Base-by-base conservation (phyloP, 2,797 vertebrate species). In the Acanthornis magna region DNA sequence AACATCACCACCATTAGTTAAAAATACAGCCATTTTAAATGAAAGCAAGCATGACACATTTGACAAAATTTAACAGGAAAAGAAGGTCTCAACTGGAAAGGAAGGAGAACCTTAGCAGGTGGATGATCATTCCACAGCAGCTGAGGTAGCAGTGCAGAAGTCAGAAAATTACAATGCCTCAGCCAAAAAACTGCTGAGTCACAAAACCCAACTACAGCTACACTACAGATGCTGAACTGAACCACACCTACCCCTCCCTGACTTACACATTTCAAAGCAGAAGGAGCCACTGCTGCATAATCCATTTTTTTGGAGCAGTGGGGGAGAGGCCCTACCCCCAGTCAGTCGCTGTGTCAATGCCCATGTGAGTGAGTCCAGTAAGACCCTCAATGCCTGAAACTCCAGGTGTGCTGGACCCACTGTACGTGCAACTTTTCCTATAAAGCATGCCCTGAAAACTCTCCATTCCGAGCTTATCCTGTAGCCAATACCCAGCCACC, bases 351-450 rank as follows among this genome's bases (percentile, higher is more conserved):
- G 45, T 27, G 48, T 32, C 57, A 83, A 8, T 9, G 51, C 2
- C 29, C 3, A 2, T 14, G 42, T 0, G 2, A 6, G 21, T 15
- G 40, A 27, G 7, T 9, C 17, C 26, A 76, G n/a, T 16, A 21
- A 67, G 29, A 89, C n/a, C 11, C n/a, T n/a, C n/a, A n/a, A n/a
- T n/a, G n/a, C n/a, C n/a, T n/a, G n/a, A n/a, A n/a, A n/a, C n/a
- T 76, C 74, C 67, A 93, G 15, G 13, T 4, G 16, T 7, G n/a
- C 36, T 76, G 25, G 83, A 70, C 29, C 13, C 36, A 55, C 23
- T 3, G 1, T 9, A 38, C 3, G 11, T 19, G 8, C 2, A 38
- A 53, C 10, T 60, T 48, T 21, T 77, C 38, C 51, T 67, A 3
- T 4, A 67, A 71, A 5, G 8, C 43, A 58, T 27, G 9, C 79